Base-by-base conservation (phyloP, 1,140 invertebrate genomes). In the Heliconius hermathena region DNA sequence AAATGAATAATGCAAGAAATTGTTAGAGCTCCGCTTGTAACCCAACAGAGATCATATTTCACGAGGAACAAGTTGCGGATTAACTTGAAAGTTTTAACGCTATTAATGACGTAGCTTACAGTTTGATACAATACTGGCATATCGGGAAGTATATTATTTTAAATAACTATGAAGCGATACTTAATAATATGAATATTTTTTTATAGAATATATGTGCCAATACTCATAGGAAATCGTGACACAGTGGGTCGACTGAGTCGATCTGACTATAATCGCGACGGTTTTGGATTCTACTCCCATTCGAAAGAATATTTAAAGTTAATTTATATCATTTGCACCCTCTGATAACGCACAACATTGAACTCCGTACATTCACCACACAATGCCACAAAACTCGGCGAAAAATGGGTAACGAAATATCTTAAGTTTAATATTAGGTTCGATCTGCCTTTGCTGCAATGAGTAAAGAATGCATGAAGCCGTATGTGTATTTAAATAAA, bases 21-120 rank as follows among this genome's bases (percentile, higher is more conserved):
- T 66, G 60, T 66, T 29, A 66, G 60, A 66, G 60, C 60, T 29
- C 1, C 11, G 26, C 22, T 66, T 66, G 60, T 66, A 66, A 6
- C 60, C 57, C 60, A 66, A 66, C 60, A 66, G 26, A 66, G 60
- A 26, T 66, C 60, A 66, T 66, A 26, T 66, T 66, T 66, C 60
- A 66, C 5, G 11, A 22, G 60, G 26, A 16, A 29, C 22, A 66
- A 29, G 60, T 26, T n/a, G 26, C 5, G 60, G 9, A 66, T 66
- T 29, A 66, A 66, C 60, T 66, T 1, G 22, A 29, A 66, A 66
- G 3, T 29, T 66, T 29, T 6, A 66, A 66, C 60, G 60, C 22
- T 66, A 29, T 66, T 66, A 60, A 60, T 11, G 22, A n/a, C 60
- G 22, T 66, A 16, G 29, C 9, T 66, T 66, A 66, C 26, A 66